Evolutionary conservation across 1,140 invertebrate species (phyloP), one percentile per base, ranked within the genome.

Genomic region (Amyelois transitella): DNA sequence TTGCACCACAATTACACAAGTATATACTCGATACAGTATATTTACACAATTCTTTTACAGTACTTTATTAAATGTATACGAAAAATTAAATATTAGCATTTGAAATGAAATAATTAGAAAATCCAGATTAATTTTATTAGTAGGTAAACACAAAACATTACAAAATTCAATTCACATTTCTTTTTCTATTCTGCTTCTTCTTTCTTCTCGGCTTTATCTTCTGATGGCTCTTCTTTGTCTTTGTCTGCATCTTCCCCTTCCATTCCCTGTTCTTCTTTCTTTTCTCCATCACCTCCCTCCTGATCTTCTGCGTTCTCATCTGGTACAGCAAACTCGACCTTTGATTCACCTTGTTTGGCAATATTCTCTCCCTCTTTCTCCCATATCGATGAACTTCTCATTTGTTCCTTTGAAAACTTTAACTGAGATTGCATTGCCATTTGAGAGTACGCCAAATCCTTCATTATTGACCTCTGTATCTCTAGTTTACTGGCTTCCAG

Each of bases 381-480:
- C 20, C 75, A 51, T 21, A 77, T 67, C 18, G 66, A 56, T 6
- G 74, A 32, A 18, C 60, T 60, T 67, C 51, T 8, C 55, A 52
- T 20, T 18, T 47, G 43, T 38, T 60, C 18, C 55, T 59, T 45
- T 63, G 52, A 1, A 18, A 75, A 38, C 51, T 55, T 75, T 18
- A 66, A 55, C 54, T 77, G 70, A 10, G 78, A 78, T 38, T 68
- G 50, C 19, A 74, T 18, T 12, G 60, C 55, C 55, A 66, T 67
- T 66, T 79, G 73, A 14, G 79, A 79, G 51, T 77, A 78, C 20
- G 68, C 74, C 17, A 87, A 60, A 55, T 87, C 84, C 68, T 75
- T 81, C 44, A 83, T 58, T 25, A 86, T 80, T 6, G 79, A 83
- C 53, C 81, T 84, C 44, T 87, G 81, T 21, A 84, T 79, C 55